These are phyloP conservation scores for Bicyclus anynana DNA, from an alignment of 1,140 invertebrate genomes.

Conservation along the genomic window DNA sequence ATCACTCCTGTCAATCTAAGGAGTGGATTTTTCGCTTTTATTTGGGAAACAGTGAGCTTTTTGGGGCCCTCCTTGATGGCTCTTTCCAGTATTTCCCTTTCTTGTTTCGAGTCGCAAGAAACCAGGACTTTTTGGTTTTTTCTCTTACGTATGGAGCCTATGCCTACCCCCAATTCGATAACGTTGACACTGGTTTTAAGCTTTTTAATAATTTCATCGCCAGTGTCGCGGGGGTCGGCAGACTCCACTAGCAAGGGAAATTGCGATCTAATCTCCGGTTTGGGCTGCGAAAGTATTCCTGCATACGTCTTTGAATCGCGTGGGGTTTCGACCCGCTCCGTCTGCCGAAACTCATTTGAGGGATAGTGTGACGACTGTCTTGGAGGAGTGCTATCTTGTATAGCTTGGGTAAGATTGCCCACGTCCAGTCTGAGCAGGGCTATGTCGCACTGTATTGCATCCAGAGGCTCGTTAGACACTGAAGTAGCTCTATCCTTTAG, in stretches of 20 bases:
- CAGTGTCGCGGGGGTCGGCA: not conserved
- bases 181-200: not conserved
- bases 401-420: too few species aligned
- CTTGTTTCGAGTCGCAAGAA: not conserved
- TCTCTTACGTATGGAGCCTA: not conserved
- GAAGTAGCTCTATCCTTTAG: too few species aligned
- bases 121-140: not conserved
- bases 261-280: not conserved
- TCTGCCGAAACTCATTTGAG: too few species aligned
- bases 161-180: not conserved
- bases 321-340: too few species aligned
- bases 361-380: too few species aligned
- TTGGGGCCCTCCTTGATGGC: not conserved
- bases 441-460: too few species aligned
- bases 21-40: not conserved
- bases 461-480: too few species aligned
- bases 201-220: not conserved
- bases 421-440: too few species aligned
- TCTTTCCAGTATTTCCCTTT: not conserved
- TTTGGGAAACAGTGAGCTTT: not conserved
- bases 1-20: not conserved
- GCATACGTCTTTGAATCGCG: too few species aligned
- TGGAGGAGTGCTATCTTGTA: too few species aligned
- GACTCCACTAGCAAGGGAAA: not conserved
- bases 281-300: too few species aligned